These are phyloP conservation scores for Drepana falcataria DNA, from an alignment of 2,888 invertebrate species.

Conservation along the genomic window DNA sequence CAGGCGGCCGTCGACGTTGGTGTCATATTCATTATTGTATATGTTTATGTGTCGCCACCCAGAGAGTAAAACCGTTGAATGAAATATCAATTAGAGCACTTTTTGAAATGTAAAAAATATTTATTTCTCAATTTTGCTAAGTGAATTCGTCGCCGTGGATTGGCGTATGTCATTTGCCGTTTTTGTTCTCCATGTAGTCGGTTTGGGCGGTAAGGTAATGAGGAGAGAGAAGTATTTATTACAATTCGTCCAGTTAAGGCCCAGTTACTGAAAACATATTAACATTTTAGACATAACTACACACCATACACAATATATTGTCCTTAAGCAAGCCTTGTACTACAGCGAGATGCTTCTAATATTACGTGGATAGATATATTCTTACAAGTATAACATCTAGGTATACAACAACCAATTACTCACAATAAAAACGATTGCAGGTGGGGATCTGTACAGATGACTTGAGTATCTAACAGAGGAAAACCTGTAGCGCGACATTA, in stretches of 20 bases:
- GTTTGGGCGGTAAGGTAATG: slow-evolving; percentile 75
- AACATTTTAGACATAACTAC: background rate
- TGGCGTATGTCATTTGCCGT: slow-evolving; percentile 70
- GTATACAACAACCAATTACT: too few relatives aligned
- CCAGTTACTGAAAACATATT: slow-evolving; percentile 7
- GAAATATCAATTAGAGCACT: slow-evolving; percentile 75
- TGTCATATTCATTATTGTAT: slow-evolving; percentile 59
- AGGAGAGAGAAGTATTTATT: slow-evolving; percentile 68
- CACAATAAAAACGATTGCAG: too few relatives aligned
- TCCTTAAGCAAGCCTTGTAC: too few relatives aligned
- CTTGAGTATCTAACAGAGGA: too few relatives aligned
- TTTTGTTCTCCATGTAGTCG: slow-evolving; percentile 57
- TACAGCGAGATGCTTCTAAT: too few relatives aligned
- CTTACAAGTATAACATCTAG: too few relatives aligned
- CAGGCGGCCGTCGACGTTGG: slow-evolving; percentile 39
- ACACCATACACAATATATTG: too few relatives aligned
- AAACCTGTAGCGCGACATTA: too few relatives aligned
- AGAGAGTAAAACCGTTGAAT: slow-evolving; percentile 66
- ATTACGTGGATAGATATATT: too few relatives aligned
- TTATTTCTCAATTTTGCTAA: slow-evolving; percentile 73
- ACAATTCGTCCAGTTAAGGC: slow-evolving; percentile 43
- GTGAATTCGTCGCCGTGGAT: slow-evolving; percentile 61
- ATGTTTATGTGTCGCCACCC: slow-evolving; percentile 68
- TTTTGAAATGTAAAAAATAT: slow-evolving; percentile 56
- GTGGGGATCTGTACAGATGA: too few relatives aligned